Conservation (phyloP, 2,113 vertebrate species). For the Lepisosteus osseus region DNA sequence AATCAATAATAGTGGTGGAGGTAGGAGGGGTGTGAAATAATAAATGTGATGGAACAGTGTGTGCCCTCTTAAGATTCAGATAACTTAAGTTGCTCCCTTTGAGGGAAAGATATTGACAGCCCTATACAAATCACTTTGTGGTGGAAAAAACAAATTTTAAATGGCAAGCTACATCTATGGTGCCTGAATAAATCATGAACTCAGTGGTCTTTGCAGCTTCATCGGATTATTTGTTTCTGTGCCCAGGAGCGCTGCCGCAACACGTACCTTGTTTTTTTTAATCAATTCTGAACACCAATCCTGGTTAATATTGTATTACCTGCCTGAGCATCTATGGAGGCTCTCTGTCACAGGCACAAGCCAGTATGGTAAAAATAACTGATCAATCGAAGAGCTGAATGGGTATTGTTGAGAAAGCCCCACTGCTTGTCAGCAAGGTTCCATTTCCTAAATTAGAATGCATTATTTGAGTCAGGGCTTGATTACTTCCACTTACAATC, state of each 20-base stretch:
- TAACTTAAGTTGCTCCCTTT: neutral
- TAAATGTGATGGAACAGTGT: slow-evolving; percentile 8
- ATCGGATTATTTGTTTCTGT: slow-evolving; percentile 16
- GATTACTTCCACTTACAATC: neutral
- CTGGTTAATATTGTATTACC: neutral
- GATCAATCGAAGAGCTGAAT: neutral
- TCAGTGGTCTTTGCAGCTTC: slow-evolving; percentile 1
- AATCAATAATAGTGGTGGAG: no score
- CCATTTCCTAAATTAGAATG: neutral
- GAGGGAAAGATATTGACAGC: neutral
- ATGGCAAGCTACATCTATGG: neutral
- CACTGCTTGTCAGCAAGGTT: neutral
- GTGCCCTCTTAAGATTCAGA: neutral
- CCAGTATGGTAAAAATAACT: neutral
- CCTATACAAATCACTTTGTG: slow-evolving; percentile 5
- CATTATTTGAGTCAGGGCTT: neutral
- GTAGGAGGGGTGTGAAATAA: neutral
- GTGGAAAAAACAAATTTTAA: neutral
- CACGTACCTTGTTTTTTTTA: neutral
- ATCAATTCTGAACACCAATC: neutral
- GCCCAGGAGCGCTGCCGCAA: slow-evolving; percentile 17
- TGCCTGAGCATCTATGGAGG: no score
- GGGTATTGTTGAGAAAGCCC: neutral
- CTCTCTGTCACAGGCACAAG: neutral
- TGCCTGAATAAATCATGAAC: slow-evolving; percentile 26